Conservation (phyloP, 2,113 vertebrate genomes). For the Eretmodus cyanostictus region DNA sequence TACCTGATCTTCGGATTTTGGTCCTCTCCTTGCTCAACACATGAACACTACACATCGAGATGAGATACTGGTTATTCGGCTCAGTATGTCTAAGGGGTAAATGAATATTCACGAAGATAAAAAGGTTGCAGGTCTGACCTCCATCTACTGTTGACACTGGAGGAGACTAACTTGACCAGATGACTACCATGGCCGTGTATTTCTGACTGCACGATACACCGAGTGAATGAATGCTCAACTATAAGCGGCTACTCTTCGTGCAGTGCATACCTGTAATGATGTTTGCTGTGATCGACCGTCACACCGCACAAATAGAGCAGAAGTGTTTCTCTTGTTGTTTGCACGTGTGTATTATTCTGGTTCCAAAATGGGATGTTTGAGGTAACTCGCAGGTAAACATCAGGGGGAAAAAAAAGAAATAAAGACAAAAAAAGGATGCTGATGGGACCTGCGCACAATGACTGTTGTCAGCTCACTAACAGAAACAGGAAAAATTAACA, state of each 20-base stretch:
- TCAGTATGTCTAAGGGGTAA: neutral
- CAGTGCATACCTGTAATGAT: neutral
- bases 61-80: conserved; percentile 16
- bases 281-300: neutral
- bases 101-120: neutral
- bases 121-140: neutral
- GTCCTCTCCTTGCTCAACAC: conserved; percentile 28
- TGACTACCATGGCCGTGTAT: neutral
- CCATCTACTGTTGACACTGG: neutral
- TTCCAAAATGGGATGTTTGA: neutral
- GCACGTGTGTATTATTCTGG: neutral
- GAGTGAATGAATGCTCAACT: neutral
- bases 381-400: neutral
- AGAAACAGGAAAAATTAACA: neutral
- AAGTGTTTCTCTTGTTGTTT: neutral
- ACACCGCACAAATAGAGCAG: neutral
- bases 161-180: neutral
- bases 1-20: conserved; percentile 47
- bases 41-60: neutral
- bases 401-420: neutral
- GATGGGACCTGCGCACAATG: neutral
- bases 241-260: neutral
- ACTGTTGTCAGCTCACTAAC: neutral
- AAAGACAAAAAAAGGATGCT: neutral
- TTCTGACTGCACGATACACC: neutral